Evolutionary conservation across 2,797 vertebrate genomes (phyloP).

Genomic region (Sarcoramphus papa): DNA sequence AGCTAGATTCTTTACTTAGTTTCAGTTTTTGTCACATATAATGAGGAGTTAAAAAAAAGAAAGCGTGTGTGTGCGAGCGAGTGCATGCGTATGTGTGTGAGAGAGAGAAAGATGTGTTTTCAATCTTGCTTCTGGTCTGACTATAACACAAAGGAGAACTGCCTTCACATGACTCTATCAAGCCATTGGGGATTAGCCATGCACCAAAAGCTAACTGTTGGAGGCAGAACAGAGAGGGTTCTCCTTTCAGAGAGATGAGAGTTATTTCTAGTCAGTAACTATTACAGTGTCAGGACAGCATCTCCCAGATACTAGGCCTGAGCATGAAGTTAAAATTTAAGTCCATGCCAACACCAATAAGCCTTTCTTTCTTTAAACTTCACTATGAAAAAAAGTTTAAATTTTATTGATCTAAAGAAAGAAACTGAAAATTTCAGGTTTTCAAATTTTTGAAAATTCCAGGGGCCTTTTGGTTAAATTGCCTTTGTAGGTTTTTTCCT

Average conservation of each 20-base stretch:
- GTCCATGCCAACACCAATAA: background rate
- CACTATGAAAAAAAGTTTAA: background rate
- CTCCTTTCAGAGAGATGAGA: background rate
- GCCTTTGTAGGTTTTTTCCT: background rate
- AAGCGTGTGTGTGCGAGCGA: accelerated
- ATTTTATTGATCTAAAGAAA: background rate
- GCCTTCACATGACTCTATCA: accelerated
- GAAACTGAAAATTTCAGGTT: background rate
- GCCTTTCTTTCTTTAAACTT: background rate
- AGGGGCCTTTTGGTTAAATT: background rate
- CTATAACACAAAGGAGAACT: background rate
- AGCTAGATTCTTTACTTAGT: background rate
- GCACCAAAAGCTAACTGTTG: background rate
- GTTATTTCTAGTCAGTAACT: background rate
- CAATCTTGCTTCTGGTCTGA: background rate
- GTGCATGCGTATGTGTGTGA: background rate
- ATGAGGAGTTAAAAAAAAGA: background rate
- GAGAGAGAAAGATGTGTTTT: background rate
- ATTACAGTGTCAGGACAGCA: background rate
- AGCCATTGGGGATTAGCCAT: background rate
- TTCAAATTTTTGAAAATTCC: background rate
- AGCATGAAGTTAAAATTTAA: background rate
- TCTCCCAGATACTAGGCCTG: background rate
- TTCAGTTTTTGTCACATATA: background rate
- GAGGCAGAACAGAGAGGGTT: background rate